phyloP scores from a whole-genome alignment of 2,797 vertebrate species.

The Dendrocincla tyrannina region DNA sequence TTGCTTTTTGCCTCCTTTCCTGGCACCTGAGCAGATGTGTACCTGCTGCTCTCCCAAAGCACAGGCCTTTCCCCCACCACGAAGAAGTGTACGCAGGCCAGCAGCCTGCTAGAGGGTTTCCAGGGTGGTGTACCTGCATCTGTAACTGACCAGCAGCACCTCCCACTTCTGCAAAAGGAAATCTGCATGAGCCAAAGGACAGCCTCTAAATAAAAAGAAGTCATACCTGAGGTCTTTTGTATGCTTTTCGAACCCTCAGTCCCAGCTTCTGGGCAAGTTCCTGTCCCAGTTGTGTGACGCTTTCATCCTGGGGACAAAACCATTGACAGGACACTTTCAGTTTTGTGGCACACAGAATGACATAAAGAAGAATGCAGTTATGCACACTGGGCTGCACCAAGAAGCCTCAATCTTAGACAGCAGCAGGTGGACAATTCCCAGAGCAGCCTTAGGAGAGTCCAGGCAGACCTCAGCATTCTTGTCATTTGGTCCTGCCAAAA shows the following conservation, averaged over 20 bases:
- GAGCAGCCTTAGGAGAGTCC: background rate
- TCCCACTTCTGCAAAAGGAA: background rate
- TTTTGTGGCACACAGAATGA: background rate
- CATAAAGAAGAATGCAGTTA: background rate
- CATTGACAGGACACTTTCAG: background rate
- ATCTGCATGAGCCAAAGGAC: background rate
- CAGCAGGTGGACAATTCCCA: background rate
- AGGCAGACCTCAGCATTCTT: background rate
- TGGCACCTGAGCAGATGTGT: background rate
- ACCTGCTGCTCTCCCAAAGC: background rate
- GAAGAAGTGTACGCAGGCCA: background rate
- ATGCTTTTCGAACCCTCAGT: constrained; percentile 92
- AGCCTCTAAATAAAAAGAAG: background rate
- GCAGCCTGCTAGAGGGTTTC: background rate
- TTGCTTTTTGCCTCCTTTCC: background rate
- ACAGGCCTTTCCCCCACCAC: background rate
- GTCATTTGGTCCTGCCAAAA: background rate
- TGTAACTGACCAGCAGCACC: background rate
- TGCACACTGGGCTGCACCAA: background rate
- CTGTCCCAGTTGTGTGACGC: constrained; percentile 92
- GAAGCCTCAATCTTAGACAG: background rate
- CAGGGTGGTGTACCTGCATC: background rate
- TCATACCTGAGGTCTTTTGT: constrained; percentile 90
- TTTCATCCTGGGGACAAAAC: constrained; percentile 83
- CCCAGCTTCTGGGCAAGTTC: constrained; percentile 95